Evolutionary conservation across 1,140 invertebrate genomes (phyloP).

Genomic region (Epicauta chinensis): DNA sequence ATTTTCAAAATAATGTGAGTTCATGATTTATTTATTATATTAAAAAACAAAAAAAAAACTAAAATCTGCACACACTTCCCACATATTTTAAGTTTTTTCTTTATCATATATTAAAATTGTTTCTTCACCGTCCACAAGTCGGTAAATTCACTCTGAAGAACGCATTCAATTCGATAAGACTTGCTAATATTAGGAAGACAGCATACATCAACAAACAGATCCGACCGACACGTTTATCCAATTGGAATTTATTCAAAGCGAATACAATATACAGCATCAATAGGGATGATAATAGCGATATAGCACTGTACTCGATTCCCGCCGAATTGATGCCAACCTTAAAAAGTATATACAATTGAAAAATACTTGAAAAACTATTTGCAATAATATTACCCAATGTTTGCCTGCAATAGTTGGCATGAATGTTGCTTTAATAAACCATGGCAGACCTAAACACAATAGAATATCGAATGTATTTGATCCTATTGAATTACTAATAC

Average conservation of each 20-base stretch:
- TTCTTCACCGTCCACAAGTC: conserved; percentile 51
- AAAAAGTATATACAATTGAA: not conserved
- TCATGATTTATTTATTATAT: too few relatives aligned
- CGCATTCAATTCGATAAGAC: conserved; percentile 79
- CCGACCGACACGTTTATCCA: conserved; percentile 70
- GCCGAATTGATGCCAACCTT: conserved; percentile 64
- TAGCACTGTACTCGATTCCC: conserved; percentile 74
- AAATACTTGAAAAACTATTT: too few relatives aligned
- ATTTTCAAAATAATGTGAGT: too few relatives aligned
- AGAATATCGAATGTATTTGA: conserved; percentile 86
- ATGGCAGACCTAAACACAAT: conserved; percentile 75
- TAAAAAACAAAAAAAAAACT: too few relatives aligned
- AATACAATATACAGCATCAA: conserved; percentile 70
- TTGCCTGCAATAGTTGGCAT: conserved; percentile 64
- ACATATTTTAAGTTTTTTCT: too few relatives aligned
- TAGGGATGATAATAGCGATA: conserved; percentile 70
- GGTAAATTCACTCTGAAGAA: conserved; percentile 72
- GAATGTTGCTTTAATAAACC: conserved; percentile 77
- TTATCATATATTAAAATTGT: too few relatives aligned
- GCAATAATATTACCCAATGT: conserved; percentile 47
- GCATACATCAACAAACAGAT: conserved; percentile 72
- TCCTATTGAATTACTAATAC: conserved; percentile 84
- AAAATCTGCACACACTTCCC: too few relatives aligned
- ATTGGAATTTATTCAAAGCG: conserved; percentile 68
- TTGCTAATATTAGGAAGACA: conserved; percentile 70